These are phyloP conservation scores for Drosophila nannoptera DNA, from an alignment of 1,140 invertebrate genomes.

Conservation along the genomic window DNA sequence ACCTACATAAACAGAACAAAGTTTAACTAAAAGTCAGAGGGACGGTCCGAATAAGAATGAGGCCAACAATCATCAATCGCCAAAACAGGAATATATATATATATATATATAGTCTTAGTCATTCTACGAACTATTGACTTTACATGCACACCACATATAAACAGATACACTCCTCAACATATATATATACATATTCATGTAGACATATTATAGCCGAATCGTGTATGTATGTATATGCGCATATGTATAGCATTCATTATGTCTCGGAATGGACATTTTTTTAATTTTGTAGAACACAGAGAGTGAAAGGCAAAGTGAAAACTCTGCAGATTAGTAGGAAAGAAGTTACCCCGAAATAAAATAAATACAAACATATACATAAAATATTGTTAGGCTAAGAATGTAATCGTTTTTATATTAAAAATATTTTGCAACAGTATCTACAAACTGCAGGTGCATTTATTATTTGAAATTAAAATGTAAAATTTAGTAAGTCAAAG, in stretches of 20 bases:
- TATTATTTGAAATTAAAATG: slow-evolving; percentile 2
- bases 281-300: slow-evolving; percentile 53
- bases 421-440: slow-evolving; percentile 75
- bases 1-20: slow-evolving; percentile 7
- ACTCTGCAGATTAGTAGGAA: slow-evolving; percentile 29
- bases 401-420: slow-evolving; percentile 69
- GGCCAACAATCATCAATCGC: slow-evolving; percentile 21
- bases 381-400: slow-evolving; percentile 61
- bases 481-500: background rate
- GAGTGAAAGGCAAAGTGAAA: slow-evolving; percentile 13
- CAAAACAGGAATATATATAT: slow-evolving; percentile 9
- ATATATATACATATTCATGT: slow-evolving; percentile 46
- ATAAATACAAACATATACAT: slow-evolving; percentile 42
- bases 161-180: background rate
- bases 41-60: background rate
- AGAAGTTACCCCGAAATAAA: slow-evolving; percentile 41
- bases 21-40: background rate
- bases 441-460: slow-evolving; percentile 38
- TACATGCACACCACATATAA: slow-evolving; percentile 29
- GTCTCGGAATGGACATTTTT: slow-evolving; percentile 31
- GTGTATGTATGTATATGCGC: slow-evolving; percentile 34
- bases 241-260: slow-evolving; percentile 46
- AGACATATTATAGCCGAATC: slow-evolving; percentile 67
- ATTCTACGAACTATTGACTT: slow-evolving; percentile 50
- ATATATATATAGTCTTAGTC: slow-evolving; percentile 16